Evolutionary conservation across 1,140 invertebrate species (phyloP), one percentile per base, ranked within the genome.

Genomic region (Lasioglossum albipes): DNA sequence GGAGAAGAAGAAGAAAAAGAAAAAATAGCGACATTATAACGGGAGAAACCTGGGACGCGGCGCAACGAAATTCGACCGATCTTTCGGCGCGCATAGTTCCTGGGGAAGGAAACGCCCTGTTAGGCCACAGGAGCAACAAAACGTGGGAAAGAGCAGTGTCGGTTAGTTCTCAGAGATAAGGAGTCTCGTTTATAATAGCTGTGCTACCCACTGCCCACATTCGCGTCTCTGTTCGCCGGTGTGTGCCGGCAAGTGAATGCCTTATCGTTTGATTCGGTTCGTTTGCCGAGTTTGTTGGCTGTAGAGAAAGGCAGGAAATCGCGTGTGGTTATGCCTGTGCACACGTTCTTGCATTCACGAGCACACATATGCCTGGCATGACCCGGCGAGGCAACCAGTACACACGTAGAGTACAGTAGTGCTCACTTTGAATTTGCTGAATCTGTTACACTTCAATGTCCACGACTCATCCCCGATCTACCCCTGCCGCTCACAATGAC

Each of bases 231-330:
- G 74, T 67, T 82, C 74, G 81, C 75, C 70, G n/a, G 72, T 80
- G 81, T n/a, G 57, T 7, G 83, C 67, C 70, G 81, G 72, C 85
- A 73, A 89, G 89, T 86, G 83, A 90, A 86, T 89, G 87, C 75
- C 87, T 90, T 90, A 91, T 91, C 90, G 85, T 88, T 88, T 85
- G 88, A 91, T 90, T 90, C 87, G 85, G 87, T 87, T 89, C 88
- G 87, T 90, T 90, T 89, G 83, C 79, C 82, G 83, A 70, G 82
- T 80, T 61, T 69, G 82, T 83, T 85, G 75, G 77, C 84, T 86
- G 75, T 70, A 83, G 89, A 92, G 90, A 91, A 91, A 91, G 90
- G 86, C 86, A 91, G 88, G 89, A 92, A 91, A 91, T 91, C 85
- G 87, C 83, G 73, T 78, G 83, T 64, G 81, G 69, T 85, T 85